Conservation (phyloP, 92 coral and sea anemone genomes). For the Heteractis magnifica region DNA sequence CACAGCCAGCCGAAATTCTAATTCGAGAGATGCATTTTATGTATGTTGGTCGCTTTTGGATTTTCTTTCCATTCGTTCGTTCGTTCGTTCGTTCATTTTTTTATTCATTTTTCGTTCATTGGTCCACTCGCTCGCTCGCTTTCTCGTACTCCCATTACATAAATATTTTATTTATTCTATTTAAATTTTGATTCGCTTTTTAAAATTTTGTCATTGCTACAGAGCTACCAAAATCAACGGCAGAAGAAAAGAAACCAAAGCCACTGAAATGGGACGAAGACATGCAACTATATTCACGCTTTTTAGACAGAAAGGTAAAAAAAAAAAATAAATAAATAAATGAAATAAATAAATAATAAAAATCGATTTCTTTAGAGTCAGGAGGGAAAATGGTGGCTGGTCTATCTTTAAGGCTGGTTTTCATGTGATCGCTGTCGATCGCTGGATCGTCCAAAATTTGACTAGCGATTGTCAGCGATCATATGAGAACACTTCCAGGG, state of each 20-base stretch:
- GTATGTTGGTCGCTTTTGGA: background rate
- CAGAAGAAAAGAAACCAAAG: conserved; percentile 45
- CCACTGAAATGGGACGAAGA: conserved; percentile 98
- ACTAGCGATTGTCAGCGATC: too few relatives aligned
- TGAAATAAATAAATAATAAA: too few relatives aligned
- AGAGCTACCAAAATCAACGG: conserved; percentile 35
- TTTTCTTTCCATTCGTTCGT: background rate
- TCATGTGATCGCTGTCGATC: too few relatives aligned
- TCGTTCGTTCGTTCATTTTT: background rate
- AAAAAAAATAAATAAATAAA: too few relatives aligned
- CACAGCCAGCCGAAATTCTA: background rate
- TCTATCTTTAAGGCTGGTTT: background rate
- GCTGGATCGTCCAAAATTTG: too few relatives aligned
- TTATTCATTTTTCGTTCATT: background rate
- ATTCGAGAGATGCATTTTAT: background rate
- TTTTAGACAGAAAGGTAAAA: conserved; percentile 94
- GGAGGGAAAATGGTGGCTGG: background rate
- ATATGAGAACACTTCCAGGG: too few relatives aligned
- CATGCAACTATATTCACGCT: conserved; percentile 90
- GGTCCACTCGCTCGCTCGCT: background rate
- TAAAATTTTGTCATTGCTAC: background rate
- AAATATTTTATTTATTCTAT: background rate
- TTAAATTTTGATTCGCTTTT: background rate
- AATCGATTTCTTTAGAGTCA: too few relatives aligned
- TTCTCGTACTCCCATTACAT: background rate